Base-by-base conservation (phyloP, 2,113 vertebrate genomes). In the Australoheros scitulus region DNA sequence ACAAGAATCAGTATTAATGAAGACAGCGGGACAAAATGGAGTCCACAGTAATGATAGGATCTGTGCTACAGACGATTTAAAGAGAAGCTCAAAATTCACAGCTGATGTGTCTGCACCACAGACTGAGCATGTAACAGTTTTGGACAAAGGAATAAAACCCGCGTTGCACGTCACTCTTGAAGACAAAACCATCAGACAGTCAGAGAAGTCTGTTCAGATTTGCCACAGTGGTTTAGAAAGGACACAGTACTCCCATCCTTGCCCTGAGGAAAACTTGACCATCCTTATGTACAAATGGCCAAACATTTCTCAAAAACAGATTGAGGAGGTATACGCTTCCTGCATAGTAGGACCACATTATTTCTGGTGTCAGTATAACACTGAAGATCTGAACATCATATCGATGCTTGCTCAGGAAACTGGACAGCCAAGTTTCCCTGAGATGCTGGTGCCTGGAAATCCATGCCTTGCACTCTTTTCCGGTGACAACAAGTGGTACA, bases 351-450 rank as follows among this genome's bases (percentile, higher is more conserved):
- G 93, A 32, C 97, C 97, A 6, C 91, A 94, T 52, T 96, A 94
- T 84, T 98, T 97, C 65, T 98, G 97, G 97, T 97, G 97, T 91
- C 94, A 95, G 55, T 87, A 90, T 76, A 91, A 96, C 84, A 89
- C 91, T 0, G 87, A 96, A 36, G 89, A 92, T 0, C 91, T 97
- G 13, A 86, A 87, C 6, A 88, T 72, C 22, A 75, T 98, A 10
- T 94, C 95, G 50, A 74, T 13, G 24, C 87, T 96, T 77, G 89
- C 96, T 76, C 93, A 96, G 63, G 91, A 90, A 56, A 89, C 85
- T 2, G 95, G 93, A 81, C 92, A 92, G n/a, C 15, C 77, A 84
- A 2, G 41, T 3, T 82, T 58, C 4, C 20, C 65, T 4, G 75
- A 85, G 6, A 74, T 5, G 41, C 81, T 97, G 61, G 76, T 26